Base-by-base conservation (phyloP, 2,113 vertebrate species). In the Serilophus lunatus region DNA sequence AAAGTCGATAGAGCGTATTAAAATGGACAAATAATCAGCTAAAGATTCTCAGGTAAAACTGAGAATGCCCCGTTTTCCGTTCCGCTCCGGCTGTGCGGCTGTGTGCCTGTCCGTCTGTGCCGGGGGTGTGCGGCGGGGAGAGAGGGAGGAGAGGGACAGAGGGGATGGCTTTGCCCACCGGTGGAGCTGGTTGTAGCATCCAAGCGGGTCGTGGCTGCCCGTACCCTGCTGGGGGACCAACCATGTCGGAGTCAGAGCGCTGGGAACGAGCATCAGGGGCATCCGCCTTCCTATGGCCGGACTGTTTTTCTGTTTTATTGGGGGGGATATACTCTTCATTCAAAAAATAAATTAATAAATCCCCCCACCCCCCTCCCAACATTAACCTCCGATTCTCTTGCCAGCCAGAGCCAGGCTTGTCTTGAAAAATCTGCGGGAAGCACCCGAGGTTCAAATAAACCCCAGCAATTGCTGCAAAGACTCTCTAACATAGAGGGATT, bases 31-130 rank as follows among this genome's bases (percentile, higher is more conserved):
- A 71, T n/a, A 70, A 76, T 79, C 82, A 69, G 59, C 91, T 77
- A 86, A 95, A 96, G 83, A 66, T 86, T 87, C 75, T 20, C 94
- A 95, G 95, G 95, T 97, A 88, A 90, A 94, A 70, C 72, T 8
- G 13, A 49, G 84, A 61, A 50, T 13, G 45, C 25, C 56, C 59
- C 36, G 7, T 7, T 76, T 76, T 77, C 82, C 59, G 28, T 29
- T 70, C 19, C 16, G 40, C 42, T 64, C 74, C 11, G 82, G 47
- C 50, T 38, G 54, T 7, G 86, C 4, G 65, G 11, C 19, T 42
- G 83, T 28, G 35, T 20, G 70, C 23, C 51, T 29, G 68, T 42
- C 78, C 53, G 45, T 53, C 70, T 20, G 82, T 18, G 64, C 40
- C 15, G 53, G 57, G 18, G 50, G 60, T 13, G 56, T 35, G 86